phyloP scores from a whole-genome alignment of 1,140 invertebrate species.

The Drosophila lowei region DNA sequence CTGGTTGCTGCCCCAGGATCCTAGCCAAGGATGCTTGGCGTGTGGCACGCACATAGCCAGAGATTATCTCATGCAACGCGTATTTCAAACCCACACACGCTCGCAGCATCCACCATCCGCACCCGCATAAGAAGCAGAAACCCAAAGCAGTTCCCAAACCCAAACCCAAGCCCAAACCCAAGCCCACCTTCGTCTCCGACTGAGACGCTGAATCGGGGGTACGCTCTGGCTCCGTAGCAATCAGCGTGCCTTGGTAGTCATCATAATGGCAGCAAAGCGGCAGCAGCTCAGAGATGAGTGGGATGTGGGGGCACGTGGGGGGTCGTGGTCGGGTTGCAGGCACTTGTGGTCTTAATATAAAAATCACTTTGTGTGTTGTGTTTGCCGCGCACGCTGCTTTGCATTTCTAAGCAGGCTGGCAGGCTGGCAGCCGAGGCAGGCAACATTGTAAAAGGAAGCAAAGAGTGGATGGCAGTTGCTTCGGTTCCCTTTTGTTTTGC shows the following conservation, averaged over 20 bases:
- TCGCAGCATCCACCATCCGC: not conserved
- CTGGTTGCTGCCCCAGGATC: slow-evolving; percentile 31
- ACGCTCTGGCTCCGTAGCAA: slow-evolving; percentile 61
- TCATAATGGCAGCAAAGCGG: slow-evolving; percentile 79
- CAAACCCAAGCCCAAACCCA: not conserved
- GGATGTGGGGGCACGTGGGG: slow-evolving; percentile 1
- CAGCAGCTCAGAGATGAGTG: slow-evolving; percentile 31
- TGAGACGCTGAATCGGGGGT: slow-evolving; percentile 14
- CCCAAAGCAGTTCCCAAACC: slow-evolving; percentile 5
- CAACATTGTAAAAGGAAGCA: slow-evolving; percentile 62
- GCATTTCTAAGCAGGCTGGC: slow-evolving; percentile 72
- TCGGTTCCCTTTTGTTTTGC: slow-evolving; percentile 33
- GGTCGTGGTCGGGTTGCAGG: slow-evolving; percentile 50
- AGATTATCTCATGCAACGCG: slow-evolving; percentile 80
- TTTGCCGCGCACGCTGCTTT: slow-evolving; percentile 74
- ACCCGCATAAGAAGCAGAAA: too few species aligned
- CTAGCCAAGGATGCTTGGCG: slow-evolving; percentile 53
- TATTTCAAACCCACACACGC: slow-evolving; percentile 53
- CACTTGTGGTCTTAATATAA: slow-evolving; percentile 81
- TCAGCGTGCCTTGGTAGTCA: slow-evolving; percentile 72
- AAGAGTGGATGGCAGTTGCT: slow-evolving; percentile 40
- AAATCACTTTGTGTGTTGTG: slow-evolving; percentile 81
- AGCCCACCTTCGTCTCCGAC: not conserved
- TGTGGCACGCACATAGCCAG: slow-evolving; percentile 74
- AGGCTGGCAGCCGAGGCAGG: slow-evolving; percentile 15